Evolutionary conservation across 2,888 invertebrate genomes (phyloP).

Genomic region (Cyrtodaria siliqua): DNA sequence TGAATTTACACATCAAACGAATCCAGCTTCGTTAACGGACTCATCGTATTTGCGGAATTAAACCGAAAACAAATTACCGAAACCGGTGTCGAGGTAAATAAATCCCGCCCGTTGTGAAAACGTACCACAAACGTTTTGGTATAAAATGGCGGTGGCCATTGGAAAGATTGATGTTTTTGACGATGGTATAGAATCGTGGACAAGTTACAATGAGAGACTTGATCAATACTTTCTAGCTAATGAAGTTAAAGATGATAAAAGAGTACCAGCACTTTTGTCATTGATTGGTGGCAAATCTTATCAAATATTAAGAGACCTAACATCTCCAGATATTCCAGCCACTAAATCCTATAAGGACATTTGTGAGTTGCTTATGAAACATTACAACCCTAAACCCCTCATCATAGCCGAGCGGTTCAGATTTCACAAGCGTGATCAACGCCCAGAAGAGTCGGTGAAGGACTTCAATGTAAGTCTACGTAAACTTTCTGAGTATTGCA

Average conservation of each 20-base stretch:
- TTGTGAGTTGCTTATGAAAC: conserved; percentile 27
- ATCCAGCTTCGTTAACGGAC: no score
- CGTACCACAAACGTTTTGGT: no score
- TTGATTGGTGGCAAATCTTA: conserved; percentile 56
- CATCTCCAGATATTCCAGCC: conserved; percentile 46
- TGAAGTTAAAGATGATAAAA: conserved; percentile 17
- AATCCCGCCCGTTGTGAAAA: no score
- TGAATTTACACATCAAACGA: no score
- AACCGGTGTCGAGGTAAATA: no score
- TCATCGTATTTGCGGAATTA: no score
- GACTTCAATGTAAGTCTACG: conserved; percentile 46
- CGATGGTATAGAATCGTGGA: conserved; percentile 11
- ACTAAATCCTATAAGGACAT: conserved; percentile 41
- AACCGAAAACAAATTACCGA: no score
- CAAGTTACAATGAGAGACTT: conserved; percentile 25
- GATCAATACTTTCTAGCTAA: conserved; percentile 31
- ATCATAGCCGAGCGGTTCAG: conserved; percentile 54
- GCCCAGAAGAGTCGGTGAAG: conserved; percentile 36
- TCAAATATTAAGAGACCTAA: conserved; percentile 26
- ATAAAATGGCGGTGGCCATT: conserved; percentile 15
- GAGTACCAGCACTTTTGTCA: conserved; percentile 49
- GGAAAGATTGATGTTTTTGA: conserved; percentile 23
- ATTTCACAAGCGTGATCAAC: conserved; percentile 57
- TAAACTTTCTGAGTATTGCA: conserved; percentile 30
- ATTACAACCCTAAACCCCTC: conserved; percentile 53